These are phyloP conservation scores for Drosophila miranda DNA, from an alignment of 1,140 invertebrate genomes.

Conservation along the genomic window DNA sequence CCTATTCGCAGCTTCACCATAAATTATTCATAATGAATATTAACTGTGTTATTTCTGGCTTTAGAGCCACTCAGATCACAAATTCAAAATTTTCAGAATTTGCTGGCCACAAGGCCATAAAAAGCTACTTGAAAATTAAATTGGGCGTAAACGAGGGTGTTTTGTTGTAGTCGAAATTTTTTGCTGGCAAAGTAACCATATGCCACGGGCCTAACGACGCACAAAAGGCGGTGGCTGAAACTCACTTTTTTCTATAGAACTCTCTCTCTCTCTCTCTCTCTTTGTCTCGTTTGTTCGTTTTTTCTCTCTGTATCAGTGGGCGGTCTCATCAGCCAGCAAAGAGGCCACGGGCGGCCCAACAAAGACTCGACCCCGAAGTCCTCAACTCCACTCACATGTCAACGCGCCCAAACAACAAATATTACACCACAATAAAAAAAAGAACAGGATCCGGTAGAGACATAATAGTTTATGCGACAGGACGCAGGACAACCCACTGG, in stretches of 20 bases:
- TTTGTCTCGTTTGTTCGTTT: too few species aligned
- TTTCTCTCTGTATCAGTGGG: conserved; percentile 43
- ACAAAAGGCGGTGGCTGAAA: conserved; percentile 41
- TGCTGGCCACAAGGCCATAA: conserved; percentile 41
- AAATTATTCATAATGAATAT: conserved; percentile 39
- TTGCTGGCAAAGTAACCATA: conserved; percentile 56
- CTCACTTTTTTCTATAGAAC: conserved; percentile 16
- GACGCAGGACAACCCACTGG: conserved; percentile 56
- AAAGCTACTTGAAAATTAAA: conserved; percentile 72
- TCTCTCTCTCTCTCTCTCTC: not conserved
- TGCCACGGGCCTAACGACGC: conserved; percentile 41
- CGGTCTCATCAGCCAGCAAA: conserved; percentile 71
- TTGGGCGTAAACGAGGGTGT: conserved; percentile 79
- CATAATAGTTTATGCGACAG: conserved; percentile 52
- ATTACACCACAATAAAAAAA: conserved; percentile 71
- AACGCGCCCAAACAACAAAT: conserved; percentile 69
- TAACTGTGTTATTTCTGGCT: conserved; percentile 35
- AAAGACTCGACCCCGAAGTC: conserved; percentile 15
- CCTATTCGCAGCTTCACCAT: too few species aligned
- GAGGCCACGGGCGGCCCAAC: conserved; percentile 59
- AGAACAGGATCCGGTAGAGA: conserved; percentile 44
- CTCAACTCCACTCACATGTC: conserved; percentile 60
- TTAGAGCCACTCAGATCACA: conserved; percentile 25
- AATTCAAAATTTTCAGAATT: conserved; percentile 15
- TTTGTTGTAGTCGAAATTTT: conserved; percentile 40